These are phyloP conservation scores for Pionites leucogaster DNA, from an alignment of 2,113 vertebrate genomes.

Conservation along the genomic window DNA sequence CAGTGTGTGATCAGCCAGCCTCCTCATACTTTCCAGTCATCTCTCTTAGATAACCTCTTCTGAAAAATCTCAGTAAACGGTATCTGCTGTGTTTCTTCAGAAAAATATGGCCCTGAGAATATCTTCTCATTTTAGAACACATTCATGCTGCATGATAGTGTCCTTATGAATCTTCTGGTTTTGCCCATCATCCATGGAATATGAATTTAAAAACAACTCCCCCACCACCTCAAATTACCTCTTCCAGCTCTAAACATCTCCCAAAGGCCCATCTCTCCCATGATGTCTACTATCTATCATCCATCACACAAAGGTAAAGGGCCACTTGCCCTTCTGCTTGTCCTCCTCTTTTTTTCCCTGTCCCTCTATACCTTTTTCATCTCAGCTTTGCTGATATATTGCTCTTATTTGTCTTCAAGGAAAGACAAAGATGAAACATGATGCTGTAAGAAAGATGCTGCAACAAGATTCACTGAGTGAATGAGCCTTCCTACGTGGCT, in stretches of 20 bases:
- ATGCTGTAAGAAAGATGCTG: background rate
- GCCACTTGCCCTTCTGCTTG: background rate
- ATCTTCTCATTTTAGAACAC: background rate
- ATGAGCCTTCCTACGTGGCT: background rate
- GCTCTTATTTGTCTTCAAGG: background rate
- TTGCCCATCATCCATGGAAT: background rate
- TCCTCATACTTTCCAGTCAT: background rate
- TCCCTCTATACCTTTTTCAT: background rate
- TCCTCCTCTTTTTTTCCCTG: background rate
- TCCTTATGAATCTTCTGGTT: background rate
- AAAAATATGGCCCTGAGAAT: background rate
- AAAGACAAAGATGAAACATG: background rate
- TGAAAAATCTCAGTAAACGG: background rate
- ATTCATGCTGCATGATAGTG: background rate
- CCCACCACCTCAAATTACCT: background rate
- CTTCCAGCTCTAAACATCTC: background rate
- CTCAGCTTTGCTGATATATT: background rate
- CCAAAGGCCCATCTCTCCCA: background rate
- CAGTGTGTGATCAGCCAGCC: background rate
- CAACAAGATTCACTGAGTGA: background rate
- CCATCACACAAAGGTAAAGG: background rate
- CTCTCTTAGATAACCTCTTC: background rate
- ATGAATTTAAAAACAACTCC: background rate
- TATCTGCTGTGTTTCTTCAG: background rate
- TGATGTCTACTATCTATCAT: background rate